A percentile compares a stretch with the other conserved stretches of the same genome.
Conservation (phyloP, 2,113 vertebrate genomes). For the Notothenia rossii region DNA sequence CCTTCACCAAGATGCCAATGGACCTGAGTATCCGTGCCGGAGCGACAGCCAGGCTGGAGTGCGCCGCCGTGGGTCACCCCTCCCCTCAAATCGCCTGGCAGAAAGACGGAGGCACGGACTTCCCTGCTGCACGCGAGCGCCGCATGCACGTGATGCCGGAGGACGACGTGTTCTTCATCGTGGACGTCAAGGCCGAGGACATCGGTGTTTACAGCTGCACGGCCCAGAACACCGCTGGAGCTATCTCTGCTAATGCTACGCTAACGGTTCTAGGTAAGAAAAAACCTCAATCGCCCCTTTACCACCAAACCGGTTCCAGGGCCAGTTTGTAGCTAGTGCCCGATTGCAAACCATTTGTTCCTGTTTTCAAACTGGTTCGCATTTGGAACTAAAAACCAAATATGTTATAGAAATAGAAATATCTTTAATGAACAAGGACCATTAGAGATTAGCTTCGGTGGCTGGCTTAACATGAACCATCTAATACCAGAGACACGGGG, state of each 20-base stretch:
- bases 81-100: slow-evolving; percentile 98
- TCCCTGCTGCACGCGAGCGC: slow-evolving; percentile 94
- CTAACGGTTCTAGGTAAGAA: slow-evolving; percentile 93
- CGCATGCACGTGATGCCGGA: slow-evolving; percentile 99
- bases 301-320: no score
- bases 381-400: no score
- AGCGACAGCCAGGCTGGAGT: slow-evolving; percentile 93
- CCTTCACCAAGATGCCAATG: slow-evolving; percentile 96
- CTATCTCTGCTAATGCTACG: slow-evolving; percentile 93
- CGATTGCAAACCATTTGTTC: no score
- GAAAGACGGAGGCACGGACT: slow-evolving; percentile 96
- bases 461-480: no score
- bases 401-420: no score
- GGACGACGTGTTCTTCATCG: slow-evolving; percentile 97
- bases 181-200: slow-evolving; percentile 94
- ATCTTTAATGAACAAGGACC: no score
- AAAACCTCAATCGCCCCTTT: no score
- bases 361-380: no score
- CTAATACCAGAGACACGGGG: no score
- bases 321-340: no score
- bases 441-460: no score
- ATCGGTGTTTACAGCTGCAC: slow-evolving; percentile 96
- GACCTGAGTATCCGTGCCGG: slow-evolving; percentile 93
- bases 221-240: slow-evolving; percentile 95
- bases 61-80: slow-evolving; percentile 92